These are phyloP conservation scores for Drosophila cracens DNA, from an alignment of 2,888 invertebrate species.

Conservation along the genomic window DNA sequence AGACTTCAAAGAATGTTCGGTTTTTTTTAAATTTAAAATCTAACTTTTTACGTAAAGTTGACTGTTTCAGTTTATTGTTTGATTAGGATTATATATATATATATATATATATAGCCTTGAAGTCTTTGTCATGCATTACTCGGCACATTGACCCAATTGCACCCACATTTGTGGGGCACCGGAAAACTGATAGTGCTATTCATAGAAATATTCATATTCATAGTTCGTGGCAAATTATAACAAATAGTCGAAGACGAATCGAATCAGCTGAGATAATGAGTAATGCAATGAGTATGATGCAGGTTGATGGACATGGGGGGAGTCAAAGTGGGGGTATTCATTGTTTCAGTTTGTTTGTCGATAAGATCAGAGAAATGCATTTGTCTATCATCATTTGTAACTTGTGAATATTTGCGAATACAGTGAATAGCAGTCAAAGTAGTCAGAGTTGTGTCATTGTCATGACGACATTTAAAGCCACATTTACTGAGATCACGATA, in stretches of 20 bases:
- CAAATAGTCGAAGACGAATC: not conserved
- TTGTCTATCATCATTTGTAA: not conserved
- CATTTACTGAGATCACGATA: constrained; percentile 7
- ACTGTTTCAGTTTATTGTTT: not conserved
- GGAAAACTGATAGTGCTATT: not conserved
- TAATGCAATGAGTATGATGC: not conserved
- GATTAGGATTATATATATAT: not conserved
- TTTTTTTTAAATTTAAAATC: not conserved
- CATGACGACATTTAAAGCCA: constrained; percentile 40
- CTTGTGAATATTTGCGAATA: not conserved
- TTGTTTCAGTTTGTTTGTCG: not conserved
- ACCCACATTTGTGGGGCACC: not conserved
- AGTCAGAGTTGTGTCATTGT: constrained; percentile 11
- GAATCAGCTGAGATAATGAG: constrained; percentile 2
- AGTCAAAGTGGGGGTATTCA: not conserved
- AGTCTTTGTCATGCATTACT: not conserved
- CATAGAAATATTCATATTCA: not conserved
- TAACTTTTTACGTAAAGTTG: not conserved
- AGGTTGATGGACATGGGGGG: too few species aligned
- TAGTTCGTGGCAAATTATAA: not conserved
- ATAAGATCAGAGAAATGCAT: constrained; percentile 2
- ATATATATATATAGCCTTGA: not conserved
- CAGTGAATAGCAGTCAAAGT: not conserved
- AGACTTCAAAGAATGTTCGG: not conserved
- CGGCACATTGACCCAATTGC: not conserved